These are phyloP conservation scores for Eriocheir sinensis DNA, from an alignment of 1,140 invertebrate genomes.

Conservation along the genomic window DNA sequence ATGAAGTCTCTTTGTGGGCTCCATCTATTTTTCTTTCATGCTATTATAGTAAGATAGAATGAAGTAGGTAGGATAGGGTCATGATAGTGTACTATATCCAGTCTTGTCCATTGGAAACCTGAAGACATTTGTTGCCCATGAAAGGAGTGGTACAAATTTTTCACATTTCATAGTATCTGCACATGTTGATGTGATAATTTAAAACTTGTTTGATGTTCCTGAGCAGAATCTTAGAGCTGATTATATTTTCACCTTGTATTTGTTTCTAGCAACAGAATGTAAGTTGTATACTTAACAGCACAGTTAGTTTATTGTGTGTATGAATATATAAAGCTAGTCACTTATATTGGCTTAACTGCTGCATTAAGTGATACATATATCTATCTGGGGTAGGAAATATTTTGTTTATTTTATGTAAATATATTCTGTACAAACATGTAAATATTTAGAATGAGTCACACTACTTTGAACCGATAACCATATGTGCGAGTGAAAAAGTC, in stretches of 20 bases:
- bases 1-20: constrained; percentile 61
- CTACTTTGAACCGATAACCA: constrained; percentile 53
- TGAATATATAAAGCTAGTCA: constrained; percentile 69
- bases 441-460: constrained; percentile 61
- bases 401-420: constrained; percentile 76
- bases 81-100: constrained; percentile 57
- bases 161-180: constrained; percentile 53
- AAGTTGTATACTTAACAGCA: constrained; percentile 48
- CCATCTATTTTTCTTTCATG: constrained; percentile 62
- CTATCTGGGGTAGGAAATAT: constrained; percentile 62
- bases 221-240: constrained; percentile 46
- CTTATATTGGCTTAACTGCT: constrained; percentile 63
- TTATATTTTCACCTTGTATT: constrained; percentile 58
- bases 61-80: constrained; percentile 35
- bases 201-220: constrained; percentile 52
- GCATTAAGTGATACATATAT: constrained; percentile 61
- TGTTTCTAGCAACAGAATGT: constrained; percentile 51
- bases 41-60: constrained; percentile 31
- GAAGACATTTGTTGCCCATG: constrained; percentile 60
- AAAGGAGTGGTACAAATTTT: constrained; percentile 72
- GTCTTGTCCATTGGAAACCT: constrained; percentile 57
- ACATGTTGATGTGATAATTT: constrained; percentile 60
- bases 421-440: constrained; percentile 74
- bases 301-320: constrained; percentile 63
- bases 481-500: background rate